A percentile compares a stretch with the other conserved stretches of the same genome.
These are phyloP conservation scores for Tachysurus fulvidraco DNA, from an alignment of 2,113 vertebrate species.

Conservation along the genomic window DNA sequence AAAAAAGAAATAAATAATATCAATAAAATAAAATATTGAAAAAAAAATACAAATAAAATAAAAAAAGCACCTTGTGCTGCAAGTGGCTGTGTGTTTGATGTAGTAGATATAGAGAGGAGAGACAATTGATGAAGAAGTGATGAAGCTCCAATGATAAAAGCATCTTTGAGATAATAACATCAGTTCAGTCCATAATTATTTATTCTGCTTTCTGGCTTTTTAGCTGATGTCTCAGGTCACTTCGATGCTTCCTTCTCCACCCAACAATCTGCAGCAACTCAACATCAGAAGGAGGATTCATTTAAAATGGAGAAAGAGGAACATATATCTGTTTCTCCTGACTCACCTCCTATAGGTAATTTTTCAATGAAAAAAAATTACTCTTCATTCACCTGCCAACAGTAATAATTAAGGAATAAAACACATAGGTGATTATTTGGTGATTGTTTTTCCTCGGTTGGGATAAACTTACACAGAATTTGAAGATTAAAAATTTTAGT, in stretches of 20 bases:
- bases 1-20: too few species aligned
- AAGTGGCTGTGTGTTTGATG: too few species aligned
- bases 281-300: conserved; percentile 77
- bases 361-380: neutral
- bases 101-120: too few species aligned
- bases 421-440: neutral
- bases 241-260: conserved; percentile 68
- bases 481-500: too few species aligned
- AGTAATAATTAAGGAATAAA: neutral
- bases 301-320: conserved; percentile 81
- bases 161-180: neutral
- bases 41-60: too few species aligned
- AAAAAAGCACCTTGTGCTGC: too few species aligned
- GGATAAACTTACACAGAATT: too few species aligned
- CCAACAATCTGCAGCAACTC: conserved; percentile 77
- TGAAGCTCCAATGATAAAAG: neutral
- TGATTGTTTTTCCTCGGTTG: neutral
- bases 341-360: conserved; percentile 55
- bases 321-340: conserved; percentile 47
- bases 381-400: neutral
- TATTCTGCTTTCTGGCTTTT: neutral
- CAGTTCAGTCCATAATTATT: neutral
- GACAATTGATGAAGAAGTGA: neutral
- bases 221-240: conserved; percentile 75
- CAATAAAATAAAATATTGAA: too few species aligned